Evolutionary conservation across 2,797 vertebrate genomes (phyloP).

Genomic region (Fistularia commersonii): DNA sequence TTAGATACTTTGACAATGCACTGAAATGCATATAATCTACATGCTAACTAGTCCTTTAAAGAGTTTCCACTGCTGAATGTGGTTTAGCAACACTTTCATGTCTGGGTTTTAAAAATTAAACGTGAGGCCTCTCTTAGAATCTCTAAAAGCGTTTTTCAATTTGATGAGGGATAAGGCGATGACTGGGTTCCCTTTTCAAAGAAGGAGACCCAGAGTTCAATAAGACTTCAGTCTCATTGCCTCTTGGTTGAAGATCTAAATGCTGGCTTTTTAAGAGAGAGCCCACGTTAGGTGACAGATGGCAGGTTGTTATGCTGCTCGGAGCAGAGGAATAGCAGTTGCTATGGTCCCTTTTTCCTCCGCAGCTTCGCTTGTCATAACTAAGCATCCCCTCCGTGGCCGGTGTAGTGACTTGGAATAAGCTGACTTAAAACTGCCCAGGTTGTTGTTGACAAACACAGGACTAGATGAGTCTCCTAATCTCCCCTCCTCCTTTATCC

Average conservation of each 20-base stretch:
- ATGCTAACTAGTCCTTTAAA: conserved; percentile 79
- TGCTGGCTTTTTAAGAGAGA: conserved; percentile 48
- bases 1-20: conserved; percentile 72
- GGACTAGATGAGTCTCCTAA: conserved; percentile 64
- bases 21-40: conserved; percentile 79
- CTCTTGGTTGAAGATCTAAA: conserved; percentile 67
- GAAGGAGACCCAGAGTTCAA: conserved; percentile 65
- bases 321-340: conserved; percentile 49
- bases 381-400: conserved; percentile 48
- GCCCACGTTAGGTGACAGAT: conserved; percentile 65
- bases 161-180: conserved; percentile 71
- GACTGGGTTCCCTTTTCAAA: conserved; percentile 64
- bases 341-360: conserved; percentile 55
- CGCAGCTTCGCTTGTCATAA: conserved; percentile 30
- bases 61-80: conserved; percentile 68
- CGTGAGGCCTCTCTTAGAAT: conserved; percentile 66
- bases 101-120: conserved; percentile 79
- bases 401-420: conserved; percentile 61
- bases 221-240: conserved; percentile 70
- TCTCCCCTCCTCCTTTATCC: conserved; percentile 52
- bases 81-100: conserved; percentile 74
- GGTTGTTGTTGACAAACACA: conserved; percentile 71
- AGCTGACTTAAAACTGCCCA: conserved; percentile 60
- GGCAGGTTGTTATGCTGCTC: conserved; percentile 57
- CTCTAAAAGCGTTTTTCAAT: conserved; percentile 66